phyloP scores from a whole-genome alignment of 2,888 invertebrate species.

The Sarcophaga rosellei region DNA sequence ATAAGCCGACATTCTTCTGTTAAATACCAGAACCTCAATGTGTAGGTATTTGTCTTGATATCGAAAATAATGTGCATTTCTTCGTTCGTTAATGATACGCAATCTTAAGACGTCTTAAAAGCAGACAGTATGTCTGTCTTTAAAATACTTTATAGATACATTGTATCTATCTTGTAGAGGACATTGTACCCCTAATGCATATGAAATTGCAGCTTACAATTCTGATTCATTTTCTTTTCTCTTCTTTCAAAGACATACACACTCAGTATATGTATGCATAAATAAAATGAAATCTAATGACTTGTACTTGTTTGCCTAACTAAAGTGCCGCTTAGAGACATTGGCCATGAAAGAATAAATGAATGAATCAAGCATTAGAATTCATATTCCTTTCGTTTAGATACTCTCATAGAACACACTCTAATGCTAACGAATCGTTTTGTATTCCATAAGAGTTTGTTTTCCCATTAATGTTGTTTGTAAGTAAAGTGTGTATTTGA shows the following conservation, averaged over 20 bases:
- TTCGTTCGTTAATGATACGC: constrained; percentile 6
- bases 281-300: constrained; percentile 39
- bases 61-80: constrained; percentile 18
- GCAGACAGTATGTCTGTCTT: constrained; percentile 46
- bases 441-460: constrained; percentile 45
- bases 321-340: constrained; percentile 59
- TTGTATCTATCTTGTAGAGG: constrained; percentile 14
- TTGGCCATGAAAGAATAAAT: constrained; percentile 62
- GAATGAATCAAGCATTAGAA: constrained; percentile 41
- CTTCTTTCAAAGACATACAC: neutral
- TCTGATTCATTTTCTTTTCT: neutral
- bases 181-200: constrained; percentile 39
- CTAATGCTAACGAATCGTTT: constrained; percentile 34
- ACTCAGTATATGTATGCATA: neutral
- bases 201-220: constrained; percentile 31
- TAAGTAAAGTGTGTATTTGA: neutral
- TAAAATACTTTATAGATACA: constrained; percentile 18
- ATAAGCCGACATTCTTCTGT: neutral
- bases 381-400: constrained; percentile 3
- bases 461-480: constrained; percentile 32
- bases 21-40: neutral
- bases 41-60: neutral
- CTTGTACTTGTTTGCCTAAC: constrained; percentile 10
- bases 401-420: neutral
- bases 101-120: constrained; percentile 38